These are phyloP conservation scores for Phrynocephalus versicolor DNA, from an alignment of 2,113 vertebrate genomes.

Conservation along the genomic window DNA sequence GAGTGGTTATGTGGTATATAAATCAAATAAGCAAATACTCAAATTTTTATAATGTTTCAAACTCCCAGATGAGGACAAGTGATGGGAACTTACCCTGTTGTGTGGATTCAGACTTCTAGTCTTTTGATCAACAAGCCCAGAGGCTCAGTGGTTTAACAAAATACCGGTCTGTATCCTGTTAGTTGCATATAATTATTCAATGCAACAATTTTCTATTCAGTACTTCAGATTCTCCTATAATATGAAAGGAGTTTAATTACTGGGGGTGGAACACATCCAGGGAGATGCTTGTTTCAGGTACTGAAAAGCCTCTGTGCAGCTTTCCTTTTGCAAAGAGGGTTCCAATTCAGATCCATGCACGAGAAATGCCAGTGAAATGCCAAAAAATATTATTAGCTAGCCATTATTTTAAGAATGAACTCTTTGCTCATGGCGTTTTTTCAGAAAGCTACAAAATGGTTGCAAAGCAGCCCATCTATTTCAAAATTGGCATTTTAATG, in stretches of 20 bases:
- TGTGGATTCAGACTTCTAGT: no score
- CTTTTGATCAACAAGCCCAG: background rate
- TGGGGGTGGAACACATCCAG: background rate
- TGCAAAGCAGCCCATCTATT: conserved; percentile 41
- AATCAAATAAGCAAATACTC: no score
- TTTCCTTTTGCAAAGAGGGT: background rate
- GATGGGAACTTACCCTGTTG: no score
- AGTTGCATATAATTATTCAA: background rate
- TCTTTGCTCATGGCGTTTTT: conserved; percentile 29
- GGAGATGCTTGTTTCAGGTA: background rate
- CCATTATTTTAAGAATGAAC: conserved; percentile 21
- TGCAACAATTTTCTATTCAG: background rate
- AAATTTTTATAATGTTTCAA: no score
- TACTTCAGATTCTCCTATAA: conserved; percentile 6
- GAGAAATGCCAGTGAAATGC: background rate
- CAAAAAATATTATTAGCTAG: conserved; percentile 37
- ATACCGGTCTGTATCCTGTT: no score
- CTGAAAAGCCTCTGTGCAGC: background rate
- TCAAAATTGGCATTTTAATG: conserved; percentile 55
- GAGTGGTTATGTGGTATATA: no score
- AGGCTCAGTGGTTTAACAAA: no score
- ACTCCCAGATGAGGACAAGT: no score
- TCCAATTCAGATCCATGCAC: background rate
- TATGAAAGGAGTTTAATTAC: conserved; percentile 1
- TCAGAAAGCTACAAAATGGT: background rate